These are phyloP conservation scores for Megalurothrips usitatus DNA, from an alignment of 2,888 invertebrate genomes.

Conservation along the genomic window DNA sequence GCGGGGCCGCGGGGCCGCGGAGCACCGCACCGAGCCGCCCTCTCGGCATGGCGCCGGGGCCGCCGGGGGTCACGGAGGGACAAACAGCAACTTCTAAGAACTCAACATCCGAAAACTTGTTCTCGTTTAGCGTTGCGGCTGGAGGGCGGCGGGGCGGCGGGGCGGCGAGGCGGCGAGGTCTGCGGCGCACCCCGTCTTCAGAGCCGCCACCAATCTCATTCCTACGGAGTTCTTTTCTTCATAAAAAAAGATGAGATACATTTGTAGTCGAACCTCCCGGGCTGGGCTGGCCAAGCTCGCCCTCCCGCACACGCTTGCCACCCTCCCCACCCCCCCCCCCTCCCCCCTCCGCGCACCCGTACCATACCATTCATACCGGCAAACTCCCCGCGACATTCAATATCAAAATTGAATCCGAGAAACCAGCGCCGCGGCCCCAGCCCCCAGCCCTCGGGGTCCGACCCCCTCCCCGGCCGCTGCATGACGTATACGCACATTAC, in stretches of 20 bases:
- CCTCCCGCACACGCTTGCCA: not conserved
- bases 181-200: not conserved
- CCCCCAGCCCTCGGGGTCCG: not conserved
- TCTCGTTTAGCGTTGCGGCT: slow-evolving; percentile 4
- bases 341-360: not conserved
- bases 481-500: slow-evolving; percentile 2
- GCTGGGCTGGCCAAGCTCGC: not conserved
- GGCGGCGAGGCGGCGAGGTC: not conserved
- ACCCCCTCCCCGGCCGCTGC: not conserved
- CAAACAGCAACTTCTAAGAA: not conserved
- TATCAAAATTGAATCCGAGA: slow-evolving; percentile 25
- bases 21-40: too few relatives aligned
- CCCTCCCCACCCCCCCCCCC: not conserved
- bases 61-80: too few relatives aligned
- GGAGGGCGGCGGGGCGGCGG: not conserved
- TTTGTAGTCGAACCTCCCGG: not conserved
- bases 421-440: not conserved
- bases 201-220: not conserved
- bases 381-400: slow-evolving; percentile 3
- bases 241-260: slow-evolving; percentile 6
- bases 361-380: not conserved
- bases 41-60: too few relatives aligned
- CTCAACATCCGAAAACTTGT: not conserved
- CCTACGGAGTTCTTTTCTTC: not conserved
- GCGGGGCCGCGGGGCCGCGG: too few relatives aligned